phyloP scores from a whole-genome alignment of 2,888 invertebrate species.

The Atethmia centrago region DNA sequence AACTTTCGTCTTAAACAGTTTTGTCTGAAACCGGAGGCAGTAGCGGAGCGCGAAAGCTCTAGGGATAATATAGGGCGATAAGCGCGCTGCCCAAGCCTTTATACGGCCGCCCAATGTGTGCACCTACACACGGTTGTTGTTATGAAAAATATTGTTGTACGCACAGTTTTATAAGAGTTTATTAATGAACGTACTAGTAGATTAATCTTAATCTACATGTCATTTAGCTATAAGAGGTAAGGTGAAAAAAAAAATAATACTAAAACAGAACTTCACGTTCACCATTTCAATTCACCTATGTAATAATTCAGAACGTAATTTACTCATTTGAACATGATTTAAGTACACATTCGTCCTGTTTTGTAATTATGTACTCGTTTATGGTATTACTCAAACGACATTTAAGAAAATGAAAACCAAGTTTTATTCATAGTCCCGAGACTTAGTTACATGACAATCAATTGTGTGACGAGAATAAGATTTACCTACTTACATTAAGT shows the following conservation, averaged over 20 bases:
- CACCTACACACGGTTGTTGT: constrained; percentile 55
- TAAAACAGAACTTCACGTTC: not conserved
- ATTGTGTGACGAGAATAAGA: not conserved
- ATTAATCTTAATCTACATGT: constrained; percentile 12
- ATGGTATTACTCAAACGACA: not conserved
- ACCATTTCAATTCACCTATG: not conserved
- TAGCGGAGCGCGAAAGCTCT: constrained; percentile 74
- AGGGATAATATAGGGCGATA: constrained; percentile 77
- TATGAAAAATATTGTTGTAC: constrained; percentile 46
- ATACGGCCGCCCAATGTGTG: constrained; percentile 74
- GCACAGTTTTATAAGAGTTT: constrained; percentile 19
- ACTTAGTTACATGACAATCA: not conserved
- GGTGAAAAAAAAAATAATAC: not conserved
- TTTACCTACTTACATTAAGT: not conserved
- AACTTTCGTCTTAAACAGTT: constrained; percentile 20
- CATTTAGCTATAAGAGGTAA: not conserved
- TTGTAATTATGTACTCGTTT: not conserved
- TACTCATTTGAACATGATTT: not conserved
- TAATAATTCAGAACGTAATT: not conserved
- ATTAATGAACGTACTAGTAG: constrained; percentile 27
- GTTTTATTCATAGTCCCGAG: not conserved
- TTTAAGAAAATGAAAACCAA: not conserved
- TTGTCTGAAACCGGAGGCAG: constrained; percentile 60
- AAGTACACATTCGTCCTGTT: not conserved
- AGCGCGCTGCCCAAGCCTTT: constrained; percentile 78